Evolutionary conservation across 2,797 vertebrate genomes (phyloP), one percentile per base, ranked within the genome.

Genomic region (Myoxocephalus aenaeus): DNA sequence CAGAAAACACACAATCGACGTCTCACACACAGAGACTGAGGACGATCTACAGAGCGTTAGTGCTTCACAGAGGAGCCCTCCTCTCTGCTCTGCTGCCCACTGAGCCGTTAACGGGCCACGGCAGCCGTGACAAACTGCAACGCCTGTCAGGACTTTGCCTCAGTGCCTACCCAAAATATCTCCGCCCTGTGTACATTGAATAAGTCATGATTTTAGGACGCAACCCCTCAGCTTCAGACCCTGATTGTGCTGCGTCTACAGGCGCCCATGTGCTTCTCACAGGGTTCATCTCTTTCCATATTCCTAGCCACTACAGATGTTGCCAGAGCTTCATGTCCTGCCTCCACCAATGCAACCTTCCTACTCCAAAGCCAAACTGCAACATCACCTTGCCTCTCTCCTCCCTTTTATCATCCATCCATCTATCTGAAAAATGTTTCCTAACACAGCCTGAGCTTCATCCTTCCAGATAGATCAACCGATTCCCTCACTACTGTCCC

Each of bases 181-280:
- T 81, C 81, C 17, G 40, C 42, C 73, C 70, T 25, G 38, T 76
- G 67, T 46, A 61, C 61, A 53, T 63, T 93, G 70, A 92, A 90
- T 90, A 87, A 90, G 66, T 91, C 32, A 88, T 87, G 86, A 89
- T 70, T 51, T 48, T 56, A 36, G 80, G 59, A 78, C 34, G 62
- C 70, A 54, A 32, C 17, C 29, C 18, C 63, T 71, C 3, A 75
- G 62, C 70, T 70, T 66, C 12, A 8, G 29, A 75, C 12, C 48
- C 74, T 34, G 58, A 70, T 46, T 82, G 36, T 38, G 56, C 62
- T 25, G 58, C 13, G 10, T 71, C 80, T 42, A 62, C 46, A 62
- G 58, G 57, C 59, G 58, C 69, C 59, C 29, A 3, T 8, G 1
- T 25, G n/a, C 29, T 66, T 54, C 29, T 53, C 11, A 27, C 25